phyloP scores from a whole-genome alignment of 2,797 vertebrate genomes.

The Sebastiscus albofasciatus region DNA sequence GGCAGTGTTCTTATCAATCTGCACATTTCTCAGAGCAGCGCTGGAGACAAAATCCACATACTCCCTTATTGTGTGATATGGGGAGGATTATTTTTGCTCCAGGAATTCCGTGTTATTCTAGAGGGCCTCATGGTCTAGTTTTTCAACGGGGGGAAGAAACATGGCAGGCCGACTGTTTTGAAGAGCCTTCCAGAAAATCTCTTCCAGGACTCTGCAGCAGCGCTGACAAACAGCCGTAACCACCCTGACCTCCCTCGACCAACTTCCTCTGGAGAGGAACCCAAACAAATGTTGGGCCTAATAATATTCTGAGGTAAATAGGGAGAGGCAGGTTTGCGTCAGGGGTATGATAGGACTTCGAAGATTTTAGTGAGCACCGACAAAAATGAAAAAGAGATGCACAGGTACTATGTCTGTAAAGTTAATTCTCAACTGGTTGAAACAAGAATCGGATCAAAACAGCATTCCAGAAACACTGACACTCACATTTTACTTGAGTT shows the following conservation, averaged over 20 bases:
- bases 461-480: not conserved
- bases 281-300: constrained; percentile 70
- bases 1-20: constrained; percentile 62
- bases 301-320: constrained; percentile 63
- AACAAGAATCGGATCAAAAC: not conserved
- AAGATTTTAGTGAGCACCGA: constrained; percentile 9
- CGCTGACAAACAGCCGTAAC: constrained; percentile 64
- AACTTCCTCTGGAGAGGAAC: constrained; percentile 63
- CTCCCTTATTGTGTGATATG: constrained; percentile 67
- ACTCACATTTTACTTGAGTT: not conserved
- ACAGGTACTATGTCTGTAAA: not conserved
- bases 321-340: constrained; percentile 29
- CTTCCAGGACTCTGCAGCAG: constrained; percentile 45
- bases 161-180: constrained; percentile 59
- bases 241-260: constrained; percentile 61
- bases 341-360: not conserved
- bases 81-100: constrained; percentile 62
- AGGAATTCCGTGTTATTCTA: constrained; percentile 63
- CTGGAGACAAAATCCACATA: constrained; percentile 67
- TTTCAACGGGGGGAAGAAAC: constrained; percentile 61
- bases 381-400: constrained; percentile 9
- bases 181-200: constrained; percentile 62
- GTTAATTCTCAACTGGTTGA: not conserved
- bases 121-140: constrained; percentile 62
- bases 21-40: constrained; percentile 55